Base-by-base conservation (phyloP, 2,888 invertebrate species). In the Agrilus biguttatus region DNA sequence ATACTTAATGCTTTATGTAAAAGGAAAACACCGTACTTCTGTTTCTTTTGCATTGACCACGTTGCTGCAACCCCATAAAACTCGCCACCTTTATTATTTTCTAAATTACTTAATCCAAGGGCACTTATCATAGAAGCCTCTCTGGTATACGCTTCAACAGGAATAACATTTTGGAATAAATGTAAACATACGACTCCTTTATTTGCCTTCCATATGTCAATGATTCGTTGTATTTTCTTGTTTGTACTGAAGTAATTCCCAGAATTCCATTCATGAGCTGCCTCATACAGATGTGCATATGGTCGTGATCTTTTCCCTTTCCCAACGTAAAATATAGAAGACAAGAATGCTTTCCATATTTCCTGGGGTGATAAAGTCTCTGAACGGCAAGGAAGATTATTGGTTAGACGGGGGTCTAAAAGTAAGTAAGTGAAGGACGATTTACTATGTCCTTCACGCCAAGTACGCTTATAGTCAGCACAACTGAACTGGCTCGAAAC, bases 41-140 rank as follows among this genome's bases (percentile, higher is more conserved):
- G 72, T 50, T 81, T 77, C 46, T 84, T 75, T 45, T 77, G 77
- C 45, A 71, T 61, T 2, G 76, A 73, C 89, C 88, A 92, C 0
- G 81, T 77, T 2, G 79, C 71, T 0, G 81, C 74, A 0, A 76
- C 69, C 0, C 91, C 91, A 57, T 92, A 91, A 61, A 84, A 90
- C 49, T 87, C 83, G 0, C 93, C 92, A 32, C 69, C 65, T 57
- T 83, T 83, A 14, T 77, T 65, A 64, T 95, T 95, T 33, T 80
- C 83, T 50, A 93, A 65, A 57, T 83, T 82, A 0, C 72, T 63
- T 5, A 87, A 54, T 1, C 85, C 84, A 7, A 97, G 62, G 0
- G 90, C 88, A 54, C 89, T 88, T 13, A 97, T 92, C 77, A 97
- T 93, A 8, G 88, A 79, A 0, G 95, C 95, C 65, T 97, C 97